Evolutionary conservation across 2,888 invertebrate genomes (phyloP), one percentile per base, ranked within the genome.

Genomic region (Cloeon dipterum): DNA sequence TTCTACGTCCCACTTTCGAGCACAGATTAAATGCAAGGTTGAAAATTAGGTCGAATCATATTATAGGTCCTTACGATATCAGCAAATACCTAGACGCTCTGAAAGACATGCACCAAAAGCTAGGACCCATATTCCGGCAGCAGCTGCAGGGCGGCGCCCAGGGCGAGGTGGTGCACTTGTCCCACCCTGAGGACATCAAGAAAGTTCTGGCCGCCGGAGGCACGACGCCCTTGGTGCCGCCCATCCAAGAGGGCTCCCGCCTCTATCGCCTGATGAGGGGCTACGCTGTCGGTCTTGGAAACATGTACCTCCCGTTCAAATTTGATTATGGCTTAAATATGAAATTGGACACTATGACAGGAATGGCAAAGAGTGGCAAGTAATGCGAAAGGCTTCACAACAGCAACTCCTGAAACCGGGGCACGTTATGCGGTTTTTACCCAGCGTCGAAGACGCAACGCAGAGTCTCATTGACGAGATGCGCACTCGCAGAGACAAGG

Each of bases 301-400:
- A 39, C 19, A 26, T 39, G 39, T 39, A 20, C 25, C 35, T 39
- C 14, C 5, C 26, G 10, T 3, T n/a, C 5, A 1, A n/a, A n/a
- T n/a, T n/a, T n/a, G n/a, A n/a, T n/a, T n/a, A n/a, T n/a, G n/a
- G n/a, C n/a, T n/a, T n/a, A n/a, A n/a, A n/a, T n/a, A n/a, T n/a
- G n/a, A n/a, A n/a, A n/a, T n/a, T n/a, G n/a, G n/a, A n/a, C n/a
- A n/a, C n/a, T 10, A 32, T 19, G 43, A 4, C 44, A 63, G 62
- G 29, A 62, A 63, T 48, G 63, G 62, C 2, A 58, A 60, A 3
- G 59, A 61, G 39, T 63, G 63, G 63, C 61, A 62, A 45, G 47
- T 55, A 36, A 47, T 62, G 14, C 47, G 63, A 20, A 54, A 53
- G 36, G 58, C 57, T 4, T 56, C 59, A 10, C 60, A 61, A 42